Evolutionary conservation across 2,888 invertebrate genomes (phyloP).

Genomic region (Philhelius pedissequus): DNA sequence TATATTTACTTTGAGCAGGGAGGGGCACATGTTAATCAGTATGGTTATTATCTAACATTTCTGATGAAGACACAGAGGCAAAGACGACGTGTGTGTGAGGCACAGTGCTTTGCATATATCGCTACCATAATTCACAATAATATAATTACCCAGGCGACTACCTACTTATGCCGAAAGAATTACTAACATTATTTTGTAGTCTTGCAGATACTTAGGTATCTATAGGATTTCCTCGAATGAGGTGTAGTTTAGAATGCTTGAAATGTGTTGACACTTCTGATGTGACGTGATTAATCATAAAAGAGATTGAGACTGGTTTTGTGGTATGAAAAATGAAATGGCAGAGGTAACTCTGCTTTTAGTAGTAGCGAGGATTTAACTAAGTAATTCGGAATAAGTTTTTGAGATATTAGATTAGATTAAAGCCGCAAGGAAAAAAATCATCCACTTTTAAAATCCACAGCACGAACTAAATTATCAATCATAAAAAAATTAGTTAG

Average conservation of each 20-base stretch:
- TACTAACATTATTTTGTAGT: constrained; percentile 8
- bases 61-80: constrained; percentile 11
- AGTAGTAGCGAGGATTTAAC: neutral
- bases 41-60: constrained; percentile 62
- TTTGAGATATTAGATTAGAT: too few species aligned
- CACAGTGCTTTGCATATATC: constrained; percentile 26
- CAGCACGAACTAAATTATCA: too few species aligned
- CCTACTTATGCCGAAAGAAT: constrained; percentile 30
- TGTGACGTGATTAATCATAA: constrained; percentile 8
- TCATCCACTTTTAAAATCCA: too few species aligned
- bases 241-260: constrained; percentile 19
- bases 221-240: constrained; percentile 44
- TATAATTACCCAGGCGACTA: constrained; percentile 2
- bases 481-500: too few species aligned
- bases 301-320: neutral
- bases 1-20: constrained; percentile 8
- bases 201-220: neutral
- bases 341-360: neutral
- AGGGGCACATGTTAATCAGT: constrained; percentile 65
- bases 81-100: constrained; percentile 41
- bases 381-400: neutral
- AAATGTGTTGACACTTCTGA: constrained; percentile 5
- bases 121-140: constrained; percentile 34
- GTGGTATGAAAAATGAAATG: neutral
- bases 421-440: too few species aligned